Evolutionary conservation across 1,140 invertebrate genomes (phyloP), one percentile per base, ranked within the genome.

Genomic region (Philaenus spumarius): DNA sequence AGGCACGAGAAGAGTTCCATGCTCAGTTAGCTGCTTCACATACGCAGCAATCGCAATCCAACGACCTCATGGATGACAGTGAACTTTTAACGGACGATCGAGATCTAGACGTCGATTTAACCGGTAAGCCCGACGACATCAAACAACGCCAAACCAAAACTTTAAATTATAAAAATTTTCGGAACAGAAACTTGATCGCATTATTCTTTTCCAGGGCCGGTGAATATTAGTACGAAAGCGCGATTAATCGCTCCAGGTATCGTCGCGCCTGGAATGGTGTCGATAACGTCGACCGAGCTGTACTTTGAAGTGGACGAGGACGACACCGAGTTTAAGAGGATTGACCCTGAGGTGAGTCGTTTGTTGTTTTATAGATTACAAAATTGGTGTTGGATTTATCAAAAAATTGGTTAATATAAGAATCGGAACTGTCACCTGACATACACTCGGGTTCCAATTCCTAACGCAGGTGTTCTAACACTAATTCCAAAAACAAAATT

Each of bases 241-340:
- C 85, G 85, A 66, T 78, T 98, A 48, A 86, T 99, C 63, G 91
- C 95, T 11, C 93, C 94, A 0, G 93, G 93, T 0, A 79, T 96
- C 54, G 86, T 93, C 20, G 90, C 96, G 20, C 90, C 90, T 20
- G 97, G 97, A 24, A 97, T 93, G 20, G 86, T 99, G 39, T 97
- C 95, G n/a, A 90, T 99, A 40, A 98, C 96, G 7, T 93, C 93
- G 61, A 89, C 90, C 1, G 97, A 99, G 71, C 82, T 99, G 43
- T 98, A 98, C 78, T 99, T 98, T 75, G 97, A 99, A 75, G 95
- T 97, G 54, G 95, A 98, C 70, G 96, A 98, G 72, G 95, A 98
- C 40, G 92, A 97, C 75, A 77, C 83, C 2, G 90, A 97, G 66
- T 98, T 93, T 72, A 91, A 92, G 74, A 93, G 93, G 72, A 85